Percentiles rank a stretch among this genome's conserved stretches.
Evolutionary conservation across 2,888 invertebrate genomes (phyloP).

Genomic region (Smittia aterrima): DNA sequence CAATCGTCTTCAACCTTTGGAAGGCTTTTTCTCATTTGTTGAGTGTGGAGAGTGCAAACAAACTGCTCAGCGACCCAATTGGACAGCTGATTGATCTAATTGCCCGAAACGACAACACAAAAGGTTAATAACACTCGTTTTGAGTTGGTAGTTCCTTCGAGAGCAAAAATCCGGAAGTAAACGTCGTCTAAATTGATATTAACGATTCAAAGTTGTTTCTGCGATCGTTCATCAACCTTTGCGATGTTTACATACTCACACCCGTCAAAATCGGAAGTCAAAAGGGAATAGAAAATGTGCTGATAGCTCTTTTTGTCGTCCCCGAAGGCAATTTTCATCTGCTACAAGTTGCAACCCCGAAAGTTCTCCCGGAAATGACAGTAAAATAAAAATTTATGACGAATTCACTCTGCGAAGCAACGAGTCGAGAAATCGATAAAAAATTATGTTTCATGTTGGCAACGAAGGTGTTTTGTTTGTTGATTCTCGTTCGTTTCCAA

Average conservation of each 20-base stretch:
- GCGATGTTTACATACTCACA: too few species aligned
- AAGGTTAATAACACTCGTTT: slow-evolving; percentile 16
- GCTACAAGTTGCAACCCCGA: not conserved
- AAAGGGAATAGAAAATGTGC: not conserved
- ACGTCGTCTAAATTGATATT: not conserved
- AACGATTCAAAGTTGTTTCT: not conserved
- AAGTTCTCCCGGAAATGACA: slow-evolving; percentile 8
- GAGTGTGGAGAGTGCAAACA: not conserved
- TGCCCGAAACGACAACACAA: not conserved
- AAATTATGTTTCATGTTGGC: slow-evolving; percentile 22
- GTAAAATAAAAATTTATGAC: not conserved
- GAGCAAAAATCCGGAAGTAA: not conserved
- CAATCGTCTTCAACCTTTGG: slow-evolving; percentile 5
- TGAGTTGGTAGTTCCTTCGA: not conserved
- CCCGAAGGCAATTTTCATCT: not conserved
- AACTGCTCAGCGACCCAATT: not conserved
- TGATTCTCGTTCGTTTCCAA: not conserved
- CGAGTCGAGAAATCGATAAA: slow-evolving; percentile 7
- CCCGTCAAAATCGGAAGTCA: not conserved
- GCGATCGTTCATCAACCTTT: not conserved
- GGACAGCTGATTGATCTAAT: not conserved
- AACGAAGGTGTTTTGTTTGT: slow-evolving; percentile 25
- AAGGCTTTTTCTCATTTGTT: slow-evolving; percentile 6
- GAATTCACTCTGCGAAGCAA: not conserved
- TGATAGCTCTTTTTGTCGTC: not conserved